phyloP scores from a whole-genome alignment of 2,113 vertebrate genomes.

The Grammomys dolichurus region DNA sequence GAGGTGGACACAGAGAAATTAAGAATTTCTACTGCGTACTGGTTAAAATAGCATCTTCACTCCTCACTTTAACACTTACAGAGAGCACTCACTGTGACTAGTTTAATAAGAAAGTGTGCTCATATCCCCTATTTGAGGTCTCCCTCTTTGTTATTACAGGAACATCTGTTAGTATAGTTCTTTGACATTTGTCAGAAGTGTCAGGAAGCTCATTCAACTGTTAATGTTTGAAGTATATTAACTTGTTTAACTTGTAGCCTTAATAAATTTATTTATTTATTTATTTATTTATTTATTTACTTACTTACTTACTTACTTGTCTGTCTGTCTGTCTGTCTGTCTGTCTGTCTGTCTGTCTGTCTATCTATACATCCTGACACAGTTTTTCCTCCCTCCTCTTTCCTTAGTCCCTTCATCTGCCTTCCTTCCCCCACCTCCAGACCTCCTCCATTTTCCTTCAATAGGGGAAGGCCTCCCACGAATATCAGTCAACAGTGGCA shows the following conservation, averaged over 20 bases:
- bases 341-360: too few species aligned
- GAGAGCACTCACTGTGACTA: not conserved
- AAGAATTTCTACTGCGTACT: not conserved
- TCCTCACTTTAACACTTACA: not conserved
- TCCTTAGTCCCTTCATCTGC: too few species aligned
- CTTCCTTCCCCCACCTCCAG: too few species aligned
- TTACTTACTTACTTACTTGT: too few species aligned
- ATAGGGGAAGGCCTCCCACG: not conserved
- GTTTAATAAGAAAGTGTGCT: not conserved
- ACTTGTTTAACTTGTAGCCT: not conserved
- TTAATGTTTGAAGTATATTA: conserved; percentile 10
- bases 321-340: too few species aligned
- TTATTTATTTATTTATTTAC: not conserved
- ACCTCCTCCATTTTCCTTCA: not conserved
- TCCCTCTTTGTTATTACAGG: not conserved
- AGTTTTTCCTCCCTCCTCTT: too few species aligned
- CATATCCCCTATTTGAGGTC: not conserved
- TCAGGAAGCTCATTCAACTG: not conserved
- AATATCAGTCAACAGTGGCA: not conserved
- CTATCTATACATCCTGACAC: too few species aligned
- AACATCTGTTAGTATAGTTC: not conserved
- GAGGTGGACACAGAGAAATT: not conserved
- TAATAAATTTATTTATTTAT: not conserved
- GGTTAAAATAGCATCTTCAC: not conserved
- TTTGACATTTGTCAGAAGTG: not conserved